Evolutionary conservation across 1,140 invertebrate species (phyloP).

Genomic region (Homarus americanus): DNA sequence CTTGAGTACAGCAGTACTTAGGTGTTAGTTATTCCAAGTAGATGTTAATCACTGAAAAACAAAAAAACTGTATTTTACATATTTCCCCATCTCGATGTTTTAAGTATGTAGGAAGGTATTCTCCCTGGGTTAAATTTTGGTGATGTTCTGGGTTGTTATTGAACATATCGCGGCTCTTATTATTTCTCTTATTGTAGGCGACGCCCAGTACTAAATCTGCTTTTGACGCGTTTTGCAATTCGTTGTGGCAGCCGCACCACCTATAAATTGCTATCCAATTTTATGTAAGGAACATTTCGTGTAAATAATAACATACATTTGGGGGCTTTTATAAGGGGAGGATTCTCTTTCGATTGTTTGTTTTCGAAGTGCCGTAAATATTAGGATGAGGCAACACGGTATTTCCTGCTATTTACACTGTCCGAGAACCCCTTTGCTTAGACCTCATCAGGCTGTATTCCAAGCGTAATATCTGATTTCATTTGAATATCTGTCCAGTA

Average conservation of each 20-base stretch:
- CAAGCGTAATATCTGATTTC: too few species aligned
- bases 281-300: not conserved
- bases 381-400: not conserved
- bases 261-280: not conserved
- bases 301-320: constrained; percentile 29
- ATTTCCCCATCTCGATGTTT: not conserved
- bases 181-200: not conserved
- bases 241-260: constrained; percentile 16
- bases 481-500: too few species aligned
- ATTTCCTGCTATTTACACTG: not conserved
- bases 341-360: not conserved
- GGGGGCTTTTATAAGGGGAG: not conserved
- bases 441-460: too few species aligned
- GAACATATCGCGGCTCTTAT: not conserved
- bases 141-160: not conserved
- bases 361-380: not conserved
- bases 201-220: constrained; percentile 31
- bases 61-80: not conserved
- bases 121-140: not conserved
- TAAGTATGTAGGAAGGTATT: too few species aligned
- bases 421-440: too few species aligned
- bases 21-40: too few species aligned
- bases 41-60: too few species aligned
- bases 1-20: too few species aligned
- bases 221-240: constrained; percentile 6